Base-by-base conservation (phyloP, 64 coral and sea anemone genomes). In the Actinia equina region DNA sequence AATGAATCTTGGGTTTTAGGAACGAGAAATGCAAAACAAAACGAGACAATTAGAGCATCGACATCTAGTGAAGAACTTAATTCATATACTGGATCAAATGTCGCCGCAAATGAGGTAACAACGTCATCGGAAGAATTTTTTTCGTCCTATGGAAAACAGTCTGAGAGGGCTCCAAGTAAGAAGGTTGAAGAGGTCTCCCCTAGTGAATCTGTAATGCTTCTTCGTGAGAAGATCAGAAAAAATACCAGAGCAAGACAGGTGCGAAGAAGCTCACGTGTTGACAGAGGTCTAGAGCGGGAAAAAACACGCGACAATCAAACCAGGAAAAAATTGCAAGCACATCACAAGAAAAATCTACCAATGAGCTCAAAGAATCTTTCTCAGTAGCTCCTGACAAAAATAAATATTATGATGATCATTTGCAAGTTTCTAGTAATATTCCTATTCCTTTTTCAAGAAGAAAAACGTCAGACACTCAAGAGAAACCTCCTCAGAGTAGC, bases 171-270 rank as follows among this genome's bases (percentile, higher is more conserved):
- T 81, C 44, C 49, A 3, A 51, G 44, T 20, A 19, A 52, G 44
- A 8, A 20, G 52, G 22, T 65, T 13, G 62, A 65, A 23, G 22
- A 65, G 15, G 2, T n/a, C 17, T 81, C 78, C 5, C 14, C 78
- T 52, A 49, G 15, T 22, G 78, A 81, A 22, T 81, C 78, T 17
- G 78, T 49, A 49, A 81, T 52, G 52, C 78, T 49, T 52, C 49
- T 81, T 20, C 78, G 78, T 9, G 15, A 81, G 18, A 81, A 81
- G 22, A 81, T 81, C 12, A 44, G 78, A 22, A 81, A 81, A 81
- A 81, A 81, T 52, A 16, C 78, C 4, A 25, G 44, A 44, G 78
- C 78, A 81, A 81, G 78, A 52, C n/a, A 41, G 69, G 25, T 74
- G 23, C 26, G 22, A 41, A 74, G 25, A 23, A 23, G 18, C 10